phyloP scores from a whole-genome alignment of 2,888 invertebrate species.

The Rambutsinella grinnellia region DNA sequence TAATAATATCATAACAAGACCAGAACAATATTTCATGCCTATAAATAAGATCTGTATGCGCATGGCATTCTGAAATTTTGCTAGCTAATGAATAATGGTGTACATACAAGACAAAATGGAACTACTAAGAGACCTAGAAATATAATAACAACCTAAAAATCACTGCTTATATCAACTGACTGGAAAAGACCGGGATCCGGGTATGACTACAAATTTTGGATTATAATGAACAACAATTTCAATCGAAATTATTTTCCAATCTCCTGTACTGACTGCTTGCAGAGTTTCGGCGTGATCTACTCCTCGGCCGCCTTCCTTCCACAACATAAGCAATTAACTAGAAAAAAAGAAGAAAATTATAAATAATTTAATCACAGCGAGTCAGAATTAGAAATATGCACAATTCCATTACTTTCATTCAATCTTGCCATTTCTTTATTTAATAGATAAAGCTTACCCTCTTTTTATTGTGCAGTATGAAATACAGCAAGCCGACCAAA shows the following conservation, averaged over 20 bases:
- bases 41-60: no score
- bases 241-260: constrained; percentile 64
- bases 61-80: no score
- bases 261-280: constrained; percentile 57
- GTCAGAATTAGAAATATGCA: background rate
- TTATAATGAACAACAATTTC: constrained; percentile 9
- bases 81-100: no score
- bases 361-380: constrained; percentile 1
- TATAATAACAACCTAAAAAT: no score
- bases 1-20: no score
- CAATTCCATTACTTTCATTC: background rate
- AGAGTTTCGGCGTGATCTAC: constrained; percentile 51
- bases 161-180: no score
- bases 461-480: constrained; percentile 63
- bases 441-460: constrained; percentile 48
- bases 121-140: no score
- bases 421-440: no score
- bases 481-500: constrained; percentile 53
- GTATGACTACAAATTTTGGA: no score
- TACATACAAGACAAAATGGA: no score
- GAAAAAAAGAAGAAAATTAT: constrained; percentile 22
- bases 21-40: no score
- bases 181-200: no score
- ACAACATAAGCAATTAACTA: constrained; percentile 64
- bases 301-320: constrained; percentile 59